phyloP scores from a whole-genome alignment of 1,140 invertebrate genomes.

The Cataglyphis hispanica region DNA sequence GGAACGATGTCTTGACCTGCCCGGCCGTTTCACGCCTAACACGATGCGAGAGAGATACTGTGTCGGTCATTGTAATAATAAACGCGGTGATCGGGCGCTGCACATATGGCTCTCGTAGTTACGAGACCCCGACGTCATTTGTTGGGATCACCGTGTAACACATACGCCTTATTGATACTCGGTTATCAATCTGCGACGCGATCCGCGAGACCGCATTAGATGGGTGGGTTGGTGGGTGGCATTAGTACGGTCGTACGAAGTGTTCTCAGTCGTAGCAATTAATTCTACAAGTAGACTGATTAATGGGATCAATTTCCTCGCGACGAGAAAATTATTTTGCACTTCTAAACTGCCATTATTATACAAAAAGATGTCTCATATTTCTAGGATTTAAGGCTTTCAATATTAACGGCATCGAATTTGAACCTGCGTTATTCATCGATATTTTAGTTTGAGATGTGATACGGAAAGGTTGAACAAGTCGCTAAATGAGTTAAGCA shows the following conservation, averaged over 20 bases:
- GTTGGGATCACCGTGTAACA: slow-evolving; percentile 54
- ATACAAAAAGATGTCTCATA: neutral
- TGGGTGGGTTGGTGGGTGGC: neutral
- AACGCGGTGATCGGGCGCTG: slow-evolving; percentile 63
- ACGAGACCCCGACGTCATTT: slow-evolving; percentile 66
- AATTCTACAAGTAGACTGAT: slow-evolving; percentile 15
- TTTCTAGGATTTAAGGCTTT: neutral
- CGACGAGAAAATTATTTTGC: slow-evolving; percentile 6
- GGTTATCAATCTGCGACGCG: slow-evolving; percentile 53
- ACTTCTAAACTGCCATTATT: neutral
- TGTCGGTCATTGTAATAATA: slow-evolving; percentile 70
- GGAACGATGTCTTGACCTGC: slow-evolving; percentile 76
- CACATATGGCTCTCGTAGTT: slow-evolving; percentile 68
- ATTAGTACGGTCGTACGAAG: too few relatives aligned
- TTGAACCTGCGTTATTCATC: neutral
- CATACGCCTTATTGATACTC: slow-evolving; percentile 51
- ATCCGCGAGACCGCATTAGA: slow-evolving; percentile 41
- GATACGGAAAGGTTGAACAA: neutral
- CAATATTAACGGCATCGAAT: neutral
- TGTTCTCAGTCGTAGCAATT: neutral
- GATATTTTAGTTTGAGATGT: neutral
- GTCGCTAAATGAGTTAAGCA: neutral
- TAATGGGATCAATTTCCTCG: slow-evolving; percentile 36
- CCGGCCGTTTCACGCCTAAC: slow-evolving; percentile 74
- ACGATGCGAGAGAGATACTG: slow-evolving; percentile 64